phyloP scores from a whole-genome alignment of 2,888 invertebrate genomes.

The Dryocosmus kuriphilus region DNA sequence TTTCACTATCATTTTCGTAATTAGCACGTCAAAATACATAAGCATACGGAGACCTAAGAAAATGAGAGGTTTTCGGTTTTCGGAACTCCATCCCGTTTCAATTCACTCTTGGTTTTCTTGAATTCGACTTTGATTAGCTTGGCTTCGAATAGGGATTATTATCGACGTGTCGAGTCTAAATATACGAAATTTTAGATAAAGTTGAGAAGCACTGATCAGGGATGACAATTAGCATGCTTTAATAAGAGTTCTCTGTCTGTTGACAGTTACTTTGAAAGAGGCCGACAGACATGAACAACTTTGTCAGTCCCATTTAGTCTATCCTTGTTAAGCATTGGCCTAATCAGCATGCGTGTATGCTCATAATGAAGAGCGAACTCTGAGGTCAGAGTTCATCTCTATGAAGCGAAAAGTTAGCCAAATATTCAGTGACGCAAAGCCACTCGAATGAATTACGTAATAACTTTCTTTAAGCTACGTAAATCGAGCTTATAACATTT shows the following conservation, averaged over 20 bases:
- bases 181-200: neutral
- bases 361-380: conserved; percentile 18
- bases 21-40: too few species aligned
- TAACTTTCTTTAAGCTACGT: conserved; percentile 26
- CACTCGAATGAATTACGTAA: conserved; percentile 4
- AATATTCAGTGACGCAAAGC: conserved; percentile 30
- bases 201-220: neutral
- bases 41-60: too few species aligned
- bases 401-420: conserved; percentile 26
- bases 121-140: too few species aligned
- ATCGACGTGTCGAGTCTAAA: too few species aligned
- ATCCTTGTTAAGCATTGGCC: conserved; percentile 20
- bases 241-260: conserved; percentile 3
- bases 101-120: too few species aligned
- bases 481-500: neutral
- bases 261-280: neutral
- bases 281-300: neutral
- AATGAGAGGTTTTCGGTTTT: too few species aligned
- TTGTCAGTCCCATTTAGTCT: conserved; percentile 6
- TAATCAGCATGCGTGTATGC: conserved; percentile 19
- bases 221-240: neutral
- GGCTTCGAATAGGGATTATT: too few species aligned
- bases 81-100: too few species aligned
- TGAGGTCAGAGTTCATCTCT: conserved; percentile 29
- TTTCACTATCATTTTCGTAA: too few species aligned